phyloP scores from a whole-genome alignment of 1,140 invertebrate species.

The Drosophila ambigua region DNA sequence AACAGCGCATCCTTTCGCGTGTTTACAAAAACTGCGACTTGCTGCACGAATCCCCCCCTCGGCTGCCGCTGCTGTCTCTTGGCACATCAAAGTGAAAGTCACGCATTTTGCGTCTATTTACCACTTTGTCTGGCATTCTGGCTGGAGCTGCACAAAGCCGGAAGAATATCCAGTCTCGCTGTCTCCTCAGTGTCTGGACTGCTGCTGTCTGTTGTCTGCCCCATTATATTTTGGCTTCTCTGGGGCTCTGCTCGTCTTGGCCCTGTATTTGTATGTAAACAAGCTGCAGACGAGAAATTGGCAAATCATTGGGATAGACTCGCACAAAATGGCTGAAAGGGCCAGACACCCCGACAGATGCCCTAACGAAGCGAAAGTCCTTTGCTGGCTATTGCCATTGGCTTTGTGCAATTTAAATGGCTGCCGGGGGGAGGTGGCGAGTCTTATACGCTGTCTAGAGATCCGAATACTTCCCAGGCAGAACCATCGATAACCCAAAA shows the following conservation, averaged over 20 bases:
- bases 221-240: constrained; percentile 62
- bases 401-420: constrained; percentile 68
- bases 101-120: constrained; percentile 73
- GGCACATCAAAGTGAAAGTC: constrained; percentile 74
- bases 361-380: constrained; percentile 50
- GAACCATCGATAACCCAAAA: too few relatives aligned
- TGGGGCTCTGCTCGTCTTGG: constrained; percentile 37
- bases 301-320: constrained; percentile 61
- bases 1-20: constrained; percentile 29
- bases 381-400: constrained; percentile 30
- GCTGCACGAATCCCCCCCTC: not conserved
- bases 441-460: not conserved
- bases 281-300: constrained; percentile 57
- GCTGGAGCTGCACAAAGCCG: constrained; percentile 27
- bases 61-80: not conserved
- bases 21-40: constrained; percentile 24
- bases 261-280: constrained; percentile 72
- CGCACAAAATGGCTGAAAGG: constrained; percentile 4
- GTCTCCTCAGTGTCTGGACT: constrained; percentile 25
- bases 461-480: too few relatives aligned
- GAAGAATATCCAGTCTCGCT: constrained; percentile 30
- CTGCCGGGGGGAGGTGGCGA: too few relatives aligned
- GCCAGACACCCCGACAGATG: constrained; percentile 28
- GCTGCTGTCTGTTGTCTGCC: constrained; percentile 47
- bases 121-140: constrained; percentile 65